Evolutionary conservation across 2,113 vertebrate species (phyloP).

Genomic region (Vulpes vulpes): DNA sequence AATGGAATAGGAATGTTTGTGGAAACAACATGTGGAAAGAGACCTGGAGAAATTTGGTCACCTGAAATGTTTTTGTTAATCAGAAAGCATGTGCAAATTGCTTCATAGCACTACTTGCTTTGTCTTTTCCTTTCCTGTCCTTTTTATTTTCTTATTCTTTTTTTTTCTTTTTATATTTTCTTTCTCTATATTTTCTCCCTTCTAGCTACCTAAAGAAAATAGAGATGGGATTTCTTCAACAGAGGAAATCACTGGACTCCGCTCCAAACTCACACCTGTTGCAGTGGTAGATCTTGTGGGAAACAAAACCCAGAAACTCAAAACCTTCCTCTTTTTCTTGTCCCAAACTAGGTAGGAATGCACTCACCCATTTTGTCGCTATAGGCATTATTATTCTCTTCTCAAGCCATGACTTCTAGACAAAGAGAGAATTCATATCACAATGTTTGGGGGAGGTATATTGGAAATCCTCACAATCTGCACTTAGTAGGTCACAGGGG

Average conservation of each 20-base stretch:
- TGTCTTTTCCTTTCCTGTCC: not conserved
- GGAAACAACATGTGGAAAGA: not conserved
- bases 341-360: not conserved
- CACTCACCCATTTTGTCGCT: not conserved
- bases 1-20: not conserved
- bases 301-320: not conserved
- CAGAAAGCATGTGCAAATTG: not conserved
- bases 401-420: not conserved
- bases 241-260: not conserved
- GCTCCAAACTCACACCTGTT: not conserved
- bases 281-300: not conserved
- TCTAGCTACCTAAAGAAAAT: not conserved
- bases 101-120: not conserved
- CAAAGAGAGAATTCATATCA: not conserved
- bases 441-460: not conserved
- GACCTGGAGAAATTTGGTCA: not conserved
- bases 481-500: not conserved
- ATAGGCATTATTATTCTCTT: not conserved
- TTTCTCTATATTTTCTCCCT: not conserved
- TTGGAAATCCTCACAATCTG: not conserved
- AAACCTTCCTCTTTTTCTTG: not conserved
- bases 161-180: not conserved
- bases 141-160: not conserved
- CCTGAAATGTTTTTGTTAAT: not conserved
- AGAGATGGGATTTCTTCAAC: not conserved